Percentiles rank a stretch among this genome's conserved stretches.
Evolutionary conservation across 1,140 invertebrate species (phyloP).

Genomic region (Gryon sp.): DNA sequence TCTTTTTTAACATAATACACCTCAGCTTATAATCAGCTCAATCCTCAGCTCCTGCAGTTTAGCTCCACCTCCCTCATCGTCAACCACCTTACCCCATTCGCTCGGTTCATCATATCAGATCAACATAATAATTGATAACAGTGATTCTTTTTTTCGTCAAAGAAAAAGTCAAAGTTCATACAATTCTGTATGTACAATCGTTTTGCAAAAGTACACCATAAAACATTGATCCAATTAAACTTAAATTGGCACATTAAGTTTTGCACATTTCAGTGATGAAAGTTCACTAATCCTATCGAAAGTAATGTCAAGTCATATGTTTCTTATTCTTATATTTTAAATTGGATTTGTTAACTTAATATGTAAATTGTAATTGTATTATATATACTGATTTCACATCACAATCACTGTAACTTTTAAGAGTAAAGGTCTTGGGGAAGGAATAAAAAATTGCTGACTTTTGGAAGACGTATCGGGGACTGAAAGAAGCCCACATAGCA

Average conservation of each 20-base stretch:
- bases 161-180: too few species aligned
- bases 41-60: slow-evolving; percentile 30
- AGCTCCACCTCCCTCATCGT: slow-evolving; percentile 28
- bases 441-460: background rate
- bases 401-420: background rate
- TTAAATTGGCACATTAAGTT: too few species aligned
- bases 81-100: slow-evolving; percentile 5
- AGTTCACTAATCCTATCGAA: too few species aligned
- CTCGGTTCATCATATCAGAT: slow-evolving; percentile 8
- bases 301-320: too few species aligned
- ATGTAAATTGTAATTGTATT: too few species aligned
- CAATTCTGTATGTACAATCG: background rate
- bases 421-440: background rate
- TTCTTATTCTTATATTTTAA: too few species aligned
- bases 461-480: slow-evolving; percentile 8
- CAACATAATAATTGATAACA: background rate
- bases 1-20: slow-evolving; percentile 75
- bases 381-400: too few species aligned
- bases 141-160: background rate
- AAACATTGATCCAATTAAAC: too few species aligned
- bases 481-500: slow-evolving; percentile 42
- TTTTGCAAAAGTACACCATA: too few species aligned
- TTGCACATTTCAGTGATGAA: too few species aligned
- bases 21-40: slow-evolving; percentile 17
- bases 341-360: too few species aligned